phyloP scores from a whole-genome alignment of 2,888 invertebrate species.

The Synanthedon andrenaeformis region DNA sequence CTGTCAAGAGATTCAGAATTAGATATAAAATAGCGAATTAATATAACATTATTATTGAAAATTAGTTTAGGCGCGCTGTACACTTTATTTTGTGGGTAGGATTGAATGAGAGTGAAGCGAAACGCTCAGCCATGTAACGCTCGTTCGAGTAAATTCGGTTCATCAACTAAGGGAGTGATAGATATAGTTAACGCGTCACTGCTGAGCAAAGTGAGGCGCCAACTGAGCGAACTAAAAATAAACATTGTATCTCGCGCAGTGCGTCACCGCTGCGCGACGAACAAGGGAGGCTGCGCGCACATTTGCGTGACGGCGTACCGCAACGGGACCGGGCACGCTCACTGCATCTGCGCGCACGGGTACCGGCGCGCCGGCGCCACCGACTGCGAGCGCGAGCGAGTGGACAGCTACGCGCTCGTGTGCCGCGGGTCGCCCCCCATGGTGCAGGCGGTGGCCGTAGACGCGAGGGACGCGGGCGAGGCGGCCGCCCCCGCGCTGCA shows the following conservation, averaged over 20 bases:
- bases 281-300: slow-evolving; percentile 80
- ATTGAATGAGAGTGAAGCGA: too few relatives aligned
- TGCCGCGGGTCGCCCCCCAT: slow-evolving; percentile 71
- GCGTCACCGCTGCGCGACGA: slow-evolving; percentile 75
- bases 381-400: slow-evolving; percentile 73
- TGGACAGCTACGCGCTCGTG: slow-evolving; percentile 72
- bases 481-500: slow-evolving; percentile 79
- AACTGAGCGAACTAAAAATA: too few relatives aligned
- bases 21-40: too few relatives aligned
- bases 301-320: slow-evolving; percentile 77
- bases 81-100: too few relatives aligned
- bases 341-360: slow-evolving; percentile 81
- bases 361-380: slow-evolving; percentile 70
- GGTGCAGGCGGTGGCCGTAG: slow-evolving; percentile 73
- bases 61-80: too few relatives aligned
- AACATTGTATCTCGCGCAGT: slow-evolving; percentile 18
- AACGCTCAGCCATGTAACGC: too few relatives aligned
- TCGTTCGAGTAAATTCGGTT: too few relatives aligned
- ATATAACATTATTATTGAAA: too few relatives aligned
- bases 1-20: too few relatives aligned
- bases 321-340: slow-evolving; percentile 54
- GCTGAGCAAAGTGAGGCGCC: too few relatives aligned
- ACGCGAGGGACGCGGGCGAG: slow-evolving; percentile 59
- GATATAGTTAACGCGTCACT: too few relatives aligned
- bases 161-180: too few relatives aligned